Evolutionary conservation across 2,888 invertebrate species (phyloP), one percentile per base, ranked within the genome.

Genomic region (Gandaritis pyraliata): DNA sequence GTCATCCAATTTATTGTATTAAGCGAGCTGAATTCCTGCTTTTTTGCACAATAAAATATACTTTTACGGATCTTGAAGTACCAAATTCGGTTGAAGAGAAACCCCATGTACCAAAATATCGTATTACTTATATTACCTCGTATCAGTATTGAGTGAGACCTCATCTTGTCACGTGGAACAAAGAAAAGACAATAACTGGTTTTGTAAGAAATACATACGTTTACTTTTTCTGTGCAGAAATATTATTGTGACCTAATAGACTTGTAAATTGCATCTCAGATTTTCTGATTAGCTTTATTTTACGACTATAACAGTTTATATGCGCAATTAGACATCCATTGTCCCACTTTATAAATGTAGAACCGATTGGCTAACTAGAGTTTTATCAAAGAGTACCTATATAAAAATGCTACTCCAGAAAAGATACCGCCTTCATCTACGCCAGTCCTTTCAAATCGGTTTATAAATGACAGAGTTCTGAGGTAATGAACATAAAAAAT

Each of bases 31-130:
- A 16, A 43, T 16, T 16, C 16, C 8, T 11, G 16, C 6, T 18
- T n/a, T 29, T 29, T 46, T 29, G 18, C 23, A 12, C 11, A 30
- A 49, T 16, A 49, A 45, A 43, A 23, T 50, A 16, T 33, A 49
- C 33, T 49, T 36, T 12, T 12, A 15, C 16, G 11, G 15, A 16
- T 53, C 30, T 47, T 41, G 13, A 45, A 54, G 23, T 41, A 41
- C 48, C 54, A 58, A 47, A 54, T 58, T 51, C 46, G 50, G 47
- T 43, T n/a, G 11, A 16, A 38, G 46, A 58, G 46, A 58, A 54
- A 48, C 12, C 52, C 52, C 47, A 43, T 16, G 16, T 43, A 43
- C 43, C 16, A 43, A 43, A 43, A 16, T 43, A 43, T n/a, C 16
- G 43, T 43, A 43, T 41, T 16, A 39, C 13, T 7, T 33, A 38